Evolutionary conservation across 2,797 vertebrate species (phyloP).

Genomic region (Phrynocephalus vlangalii): DNA sequence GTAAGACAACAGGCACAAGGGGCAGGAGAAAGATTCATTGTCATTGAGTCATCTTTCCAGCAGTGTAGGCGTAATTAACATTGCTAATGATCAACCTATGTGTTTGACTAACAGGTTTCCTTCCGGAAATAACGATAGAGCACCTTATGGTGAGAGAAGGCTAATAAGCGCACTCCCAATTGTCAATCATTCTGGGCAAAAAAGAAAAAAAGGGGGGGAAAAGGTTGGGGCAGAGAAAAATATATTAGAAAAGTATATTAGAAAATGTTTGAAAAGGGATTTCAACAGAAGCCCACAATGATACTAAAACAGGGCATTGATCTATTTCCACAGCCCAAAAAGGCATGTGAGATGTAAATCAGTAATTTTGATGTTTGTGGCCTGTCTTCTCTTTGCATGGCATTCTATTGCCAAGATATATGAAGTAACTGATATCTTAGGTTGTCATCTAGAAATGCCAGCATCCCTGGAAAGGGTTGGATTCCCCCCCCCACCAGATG

Average conservation of each 20-base stretch:
- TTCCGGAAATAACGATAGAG: not conserved
- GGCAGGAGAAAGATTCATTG: not conserved
- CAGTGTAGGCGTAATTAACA: slow-evolving; percentile 16
- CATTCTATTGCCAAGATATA: not conserved
- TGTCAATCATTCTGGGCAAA: slow-evolving; percentile 11
- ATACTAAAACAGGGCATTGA: not conserved
- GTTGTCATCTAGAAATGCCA: not conserved
- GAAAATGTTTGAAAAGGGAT: slow-evolving; percentile 4
- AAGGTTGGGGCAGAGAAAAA: too few species aligned
- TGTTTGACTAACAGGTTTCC: not conserved
- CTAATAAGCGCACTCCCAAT: not conserved
- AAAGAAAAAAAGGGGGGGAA: too few species aligned
- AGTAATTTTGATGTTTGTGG: not conserved
- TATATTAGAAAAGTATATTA: not conserved
- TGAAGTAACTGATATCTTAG: not conserved
- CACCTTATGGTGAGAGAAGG: not conserved
- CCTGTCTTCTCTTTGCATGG: not conserved
- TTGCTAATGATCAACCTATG: slow-evolving; percentile 15
- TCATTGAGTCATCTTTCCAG: not conserved
- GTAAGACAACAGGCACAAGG: not conserved
- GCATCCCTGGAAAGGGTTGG: not conserved
- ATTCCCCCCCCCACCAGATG: not conserved
- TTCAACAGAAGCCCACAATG: not conserved
- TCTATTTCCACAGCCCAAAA: not conserved
- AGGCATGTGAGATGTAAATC: slow-evolving; percentile 2